Evolutionary conservation across 2,113 vertebrate genomes (phyloP).

Genomic region (Macquaria australasica): DNA sequence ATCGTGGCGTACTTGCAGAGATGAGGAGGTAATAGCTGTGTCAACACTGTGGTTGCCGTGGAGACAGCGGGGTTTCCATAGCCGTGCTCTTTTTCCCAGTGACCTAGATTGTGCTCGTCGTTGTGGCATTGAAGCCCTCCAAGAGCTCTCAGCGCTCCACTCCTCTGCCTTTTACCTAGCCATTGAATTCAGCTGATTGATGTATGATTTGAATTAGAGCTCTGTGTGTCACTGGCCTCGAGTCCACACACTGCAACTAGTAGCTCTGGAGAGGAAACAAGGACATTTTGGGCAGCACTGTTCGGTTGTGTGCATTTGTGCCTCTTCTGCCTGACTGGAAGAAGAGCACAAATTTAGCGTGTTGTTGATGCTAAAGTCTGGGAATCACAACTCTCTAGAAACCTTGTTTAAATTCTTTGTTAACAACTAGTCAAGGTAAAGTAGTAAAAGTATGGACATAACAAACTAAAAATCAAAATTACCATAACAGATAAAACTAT

Average conservation of each 20-base stretch:
- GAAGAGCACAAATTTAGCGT: slow-evolving; percentile 16
- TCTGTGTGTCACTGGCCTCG: slow-evolving; percentile 1
- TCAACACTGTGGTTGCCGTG: slow-evolving; percentile 77
- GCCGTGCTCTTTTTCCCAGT: slow-evolving; percentile 57
- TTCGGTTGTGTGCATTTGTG: slow-evolving; percentile 32
- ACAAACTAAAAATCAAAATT: not conserved
- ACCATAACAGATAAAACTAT: not conserved
- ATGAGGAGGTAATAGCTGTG: slow-evolving; percentile 73
- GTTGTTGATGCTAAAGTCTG: not conserved
- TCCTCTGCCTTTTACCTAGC: slow-evolving; percentile 58
- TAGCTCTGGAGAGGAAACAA: slow-evolving; percentile 20
- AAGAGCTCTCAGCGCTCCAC: slow-evolving; percentile 61
- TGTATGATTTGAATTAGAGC: slow-evolving; percentile 44
- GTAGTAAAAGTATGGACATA: not conserved
- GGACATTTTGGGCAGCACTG: slow-evolving; percentile 20
- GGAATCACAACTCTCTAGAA: not conserved
- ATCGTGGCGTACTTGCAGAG: slow-evolving; percentile 58
- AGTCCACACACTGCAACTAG: not conserved
- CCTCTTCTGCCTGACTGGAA: slow-evolving; percentile 29
- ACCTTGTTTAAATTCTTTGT: not conserved
- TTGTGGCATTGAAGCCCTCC: slow-evolving; percentile 56
- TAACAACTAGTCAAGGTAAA: not conserved
- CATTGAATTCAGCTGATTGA: slow-evolving; percentile 58
- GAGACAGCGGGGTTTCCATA: slow-evolving; percentile 69
- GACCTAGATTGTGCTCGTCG: slow-evolving; percentile 74